Evolutionary conservation across 2,888 invertebrate genomes (phyloP).

Genomic region (Hecatera dysodea): DNA sequence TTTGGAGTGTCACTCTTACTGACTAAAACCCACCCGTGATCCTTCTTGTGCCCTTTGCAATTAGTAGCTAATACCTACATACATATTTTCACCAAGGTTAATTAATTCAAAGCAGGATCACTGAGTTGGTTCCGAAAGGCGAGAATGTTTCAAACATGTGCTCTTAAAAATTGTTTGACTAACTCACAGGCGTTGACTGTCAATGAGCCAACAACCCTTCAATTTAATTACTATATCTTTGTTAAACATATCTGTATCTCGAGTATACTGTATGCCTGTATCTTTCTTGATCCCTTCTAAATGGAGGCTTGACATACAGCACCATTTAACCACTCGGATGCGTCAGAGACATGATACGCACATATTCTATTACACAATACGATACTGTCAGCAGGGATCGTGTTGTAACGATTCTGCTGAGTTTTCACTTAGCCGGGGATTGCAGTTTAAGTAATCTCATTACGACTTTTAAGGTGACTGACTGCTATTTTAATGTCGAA

Average conservation of each 20-base stretch:
- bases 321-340: conserved; percentile 43
- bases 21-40: no score
- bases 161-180: not conserved
- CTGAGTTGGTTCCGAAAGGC: not conserved
- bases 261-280: not conserved
- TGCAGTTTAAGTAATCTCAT: conserved; percentile 24
- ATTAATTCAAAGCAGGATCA: not conserved
- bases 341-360: conserved; percentile 31
- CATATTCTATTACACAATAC: conserved; percentile 43
- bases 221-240: not conserved
- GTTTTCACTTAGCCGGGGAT: not conserved
- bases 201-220: not conserved
- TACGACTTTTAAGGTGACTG: conserved; percentile 13
- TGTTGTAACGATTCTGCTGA: conserved; percentile 17
- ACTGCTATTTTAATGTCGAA: not conserved
- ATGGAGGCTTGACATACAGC: conserved; percentile 13
- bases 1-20: no score
- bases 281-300: conserved; percentile 38
- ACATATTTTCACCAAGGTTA: not conserved
- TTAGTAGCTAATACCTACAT: no score
- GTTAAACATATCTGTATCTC: conserved; percentile 1
- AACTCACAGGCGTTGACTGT: not conserved
- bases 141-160: not conserved
- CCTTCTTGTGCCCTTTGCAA: no score
- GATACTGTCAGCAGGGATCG: conserved; percentile 5